Evolutionary conservation across 1,140 invertebrate genomes (phyloP), one percentile per base, ranked within the genome.

Genomic region (Stegodyphus mimosarum): DNA sequence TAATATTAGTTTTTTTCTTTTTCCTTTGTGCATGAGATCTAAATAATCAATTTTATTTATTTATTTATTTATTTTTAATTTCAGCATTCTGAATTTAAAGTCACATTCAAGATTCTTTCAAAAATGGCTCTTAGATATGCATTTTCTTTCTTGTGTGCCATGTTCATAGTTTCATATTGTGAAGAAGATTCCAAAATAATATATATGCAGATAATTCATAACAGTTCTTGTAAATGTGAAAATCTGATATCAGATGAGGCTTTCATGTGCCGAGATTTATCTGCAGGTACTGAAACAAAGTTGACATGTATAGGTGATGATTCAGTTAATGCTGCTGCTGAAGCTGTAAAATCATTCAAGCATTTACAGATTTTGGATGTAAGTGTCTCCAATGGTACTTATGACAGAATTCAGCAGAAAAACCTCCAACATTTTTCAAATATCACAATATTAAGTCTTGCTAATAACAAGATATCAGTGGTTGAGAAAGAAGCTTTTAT

Each of bases 141-240:
- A 11, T 60, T 60, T 15, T 11, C 55, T 15, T 11, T 60, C 15
- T 11, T 60, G 1, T 60, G 55, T 60, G 9, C 55, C 15, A 15
- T 15, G 15, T 60, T 60, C 15, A 15, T 15, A 6, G 15, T n/a
- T 64, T 15, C 69, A 49, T 50, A 50, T 33, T 81, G 50, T 50
- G 78, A 81, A 6, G 78, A 81, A 5, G 50, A 67, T 6, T 3
- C 18, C n/a, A 81, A 81, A 13, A 63, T 81, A 48, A 60, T 67
- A 18, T 72, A 63, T 51, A 49, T 10, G 7, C 17, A 67, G 64
- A 74, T 74, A 67, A 66, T 83, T 33, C 49, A 50, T 15, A 74
- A 83, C 17, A 83, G 80, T 53, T 18, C 49, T 9, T 83, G 80
- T 18, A 33, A 64, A 63, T 83, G 80, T 83, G 80, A 83, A 48